These are phyloP conservation scores for Amphimallon solstitiale DNA, from an alignment of 2,888 invertebrate genomes.

Conservation along the genomic window DNA sequence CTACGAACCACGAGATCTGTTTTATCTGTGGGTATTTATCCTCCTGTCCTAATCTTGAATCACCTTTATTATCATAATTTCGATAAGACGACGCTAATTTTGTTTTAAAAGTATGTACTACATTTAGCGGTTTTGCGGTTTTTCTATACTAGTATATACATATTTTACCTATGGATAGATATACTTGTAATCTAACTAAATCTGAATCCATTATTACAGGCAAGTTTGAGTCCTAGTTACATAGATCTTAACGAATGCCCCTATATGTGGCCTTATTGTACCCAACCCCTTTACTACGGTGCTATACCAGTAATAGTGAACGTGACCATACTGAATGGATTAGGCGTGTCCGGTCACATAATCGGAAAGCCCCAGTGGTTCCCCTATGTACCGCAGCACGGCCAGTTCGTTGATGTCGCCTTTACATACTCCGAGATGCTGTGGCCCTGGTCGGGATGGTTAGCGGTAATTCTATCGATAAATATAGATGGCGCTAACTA, in stretches of 20 bases:
- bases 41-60: no score
- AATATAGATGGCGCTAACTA: slow-evolving; percentile 72
- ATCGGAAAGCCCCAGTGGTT: slow-evolving; percentile 82
- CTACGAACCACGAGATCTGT: no score
- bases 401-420: slow-evolving; percentile 81
- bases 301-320: slow-evolving; percentile 91
- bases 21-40: no score
- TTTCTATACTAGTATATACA: no score
- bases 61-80: no score
- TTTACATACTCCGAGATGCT: slow-evolving; percentile 81
- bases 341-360: slow-evolving; percentile 88
- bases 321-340: slow-evolving; percentile 92
- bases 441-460: slow-evolving; percentile 98
- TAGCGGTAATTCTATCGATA: slow-evolving; percentile 82
- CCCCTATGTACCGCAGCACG: slow-evolving; percentile 84
- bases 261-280: slow-evolving; percentile 99
- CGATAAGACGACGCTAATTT: no score
- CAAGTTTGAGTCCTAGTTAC: slow-evolving; percentile 80
- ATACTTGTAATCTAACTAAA: no score
- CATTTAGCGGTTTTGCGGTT: no score
- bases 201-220: no score
- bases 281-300: slow-evolving; percentile 90
- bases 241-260: slow-evolving; percentile 94
- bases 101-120: not conserved
- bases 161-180: no score